Conservation (phyloP, 1,140 invertebrate species). For the Aculops lycopersici region DNA sequence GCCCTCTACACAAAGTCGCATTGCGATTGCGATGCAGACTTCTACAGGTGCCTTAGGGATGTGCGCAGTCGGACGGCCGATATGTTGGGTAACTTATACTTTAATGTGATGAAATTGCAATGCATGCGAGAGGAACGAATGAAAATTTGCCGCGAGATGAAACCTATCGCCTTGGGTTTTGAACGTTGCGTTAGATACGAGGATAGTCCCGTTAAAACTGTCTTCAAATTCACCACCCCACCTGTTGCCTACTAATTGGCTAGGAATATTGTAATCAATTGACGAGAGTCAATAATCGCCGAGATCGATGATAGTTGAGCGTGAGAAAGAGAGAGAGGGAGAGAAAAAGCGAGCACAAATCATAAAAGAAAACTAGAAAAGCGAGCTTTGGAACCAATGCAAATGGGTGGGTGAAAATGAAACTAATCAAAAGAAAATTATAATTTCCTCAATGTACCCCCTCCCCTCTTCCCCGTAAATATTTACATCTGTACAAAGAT, state of each 20-base stretch:
- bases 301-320: too few species aligned
- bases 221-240: neutral
- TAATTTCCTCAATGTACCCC: too few species aligned
- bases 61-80: constrained; percentile 29
- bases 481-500: too few species aligned
- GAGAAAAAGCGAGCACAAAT: too few species aligned
- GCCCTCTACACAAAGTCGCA: constrained; percentile 58
- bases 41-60: constrained; percentile 42
- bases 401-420: too few species aligned
- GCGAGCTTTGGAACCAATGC: too few species aligned
- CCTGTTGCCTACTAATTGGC: neutral
- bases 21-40: constrained; percentile 44
- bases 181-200: neutral
- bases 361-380: too few species aligned
- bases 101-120: constrained; percentile 41
- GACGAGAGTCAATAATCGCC: too few species aligned
- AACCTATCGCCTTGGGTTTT: neutral
- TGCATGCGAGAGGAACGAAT: constrained; percentile 28
- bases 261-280: too few species aligned
- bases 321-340: too few species aligned
- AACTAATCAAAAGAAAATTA: too few species aligned
- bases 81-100: constrained; percentile 51
- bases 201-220: neutral
- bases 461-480: too few species aligned
- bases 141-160: constrained; percentile 1